phyloP scores from a whole-genome alignment of 35 echinoderm and acorn worm genomes.

The Holothuria glaberrima region DNA sequence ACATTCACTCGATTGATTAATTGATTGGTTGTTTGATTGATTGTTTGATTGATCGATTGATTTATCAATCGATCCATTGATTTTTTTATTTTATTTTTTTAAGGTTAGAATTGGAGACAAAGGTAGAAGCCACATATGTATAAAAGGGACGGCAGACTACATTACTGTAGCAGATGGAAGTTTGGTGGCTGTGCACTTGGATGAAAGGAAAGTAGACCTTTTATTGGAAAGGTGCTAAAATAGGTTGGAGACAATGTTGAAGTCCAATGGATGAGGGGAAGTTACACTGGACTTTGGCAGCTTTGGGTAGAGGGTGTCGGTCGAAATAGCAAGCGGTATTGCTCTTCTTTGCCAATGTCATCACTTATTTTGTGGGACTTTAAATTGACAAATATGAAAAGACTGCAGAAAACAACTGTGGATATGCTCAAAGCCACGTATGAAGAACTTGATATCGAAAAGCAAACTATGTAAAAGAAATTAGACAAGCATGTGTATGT shows the following conservation, averaged over 20 bases:
- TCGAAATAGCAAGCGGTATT: background rate
- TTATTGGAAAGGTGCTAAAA: conserved; percentile 1
- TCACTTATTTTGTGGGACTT: conserved; percentile 40
- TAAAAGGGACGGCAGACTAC: background rate
- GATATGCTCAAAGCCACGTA: conserved; percentile 8
- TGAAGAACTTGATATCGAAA: background rate
- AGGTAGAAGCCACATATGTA: background rate
- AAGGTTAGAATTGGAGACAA: background rate
- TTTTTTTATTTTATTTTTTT: background rate
- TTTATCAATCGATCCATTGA: too few relatives aligned
- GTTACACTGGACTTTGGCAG: conserved; percentile 1
- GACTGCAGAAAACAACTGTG: conserved; percentile 1
- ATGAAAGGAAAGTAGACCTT: conserved; percentile 4
- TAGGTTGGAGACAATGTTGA: background rate
- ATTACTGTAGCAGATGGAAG: background rate
- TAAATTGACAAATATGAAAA: background rate
- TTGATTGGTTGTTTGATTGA: too few relatives aligned
- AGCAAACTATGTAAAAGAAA: background rate
- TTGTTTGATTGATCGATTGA: too few relatives aligned
- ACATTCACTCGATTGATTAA: too few relatives aligned
- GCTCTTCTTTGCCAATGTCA: background rate
- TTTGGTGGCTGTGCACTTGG: conserved; percentile 24
- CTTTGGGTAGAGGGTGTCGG: background rate
- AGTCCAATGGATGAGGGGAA: conserved; percentile 24
- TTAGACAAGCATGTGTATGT: background rate